These are phyloP conservation scores for Calliphora vomitoria DNA, from an alignment of 2,888 invertebrate genomes.

Conservation along the genomic window DNA sequence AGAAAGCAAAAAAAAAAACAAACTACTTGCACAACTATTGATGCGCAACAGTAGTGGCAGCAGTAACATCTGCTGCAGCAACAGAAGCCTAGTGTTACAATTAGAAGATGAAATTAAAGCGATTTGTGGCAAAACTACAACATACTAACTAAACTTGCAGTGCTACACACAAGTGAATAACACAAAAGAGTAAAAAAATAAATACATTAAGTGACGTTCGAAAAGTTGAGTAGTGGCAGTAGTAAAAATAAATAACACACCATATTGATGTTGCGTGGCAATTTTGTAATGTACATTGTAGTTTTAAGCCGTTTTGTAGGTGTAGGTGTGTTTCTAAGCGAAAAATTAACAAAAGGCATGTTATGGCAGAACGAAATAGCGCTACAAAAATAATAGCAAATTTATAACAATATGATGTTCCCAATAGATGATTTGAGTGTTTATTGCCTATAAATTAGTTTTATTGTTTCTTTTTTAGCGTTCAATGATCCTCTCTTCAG, in stretches of 20 bases:
- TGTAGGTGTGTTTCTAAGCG: not conserved
- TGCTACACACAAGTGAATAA: not conserved
- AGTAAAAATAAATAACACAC: not conserved
- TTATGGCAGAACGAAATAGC: too few relatives aligned
- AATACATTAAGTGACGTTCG: slow-evolving; percentile 13
- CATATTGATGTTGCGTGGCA: slow-evolving; percentile 16
- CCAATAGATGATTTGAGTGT: too few relatives aligned
- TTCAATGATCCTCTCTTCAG: too few relatives aligned
- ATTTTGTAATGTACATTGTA: not conserved
- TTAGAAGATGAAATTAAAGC: slow-evolving; percentile 82
- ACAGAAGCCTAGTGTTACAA: slow-evolving; percentile 74
- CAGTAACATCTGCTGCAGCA: slow-evolving; percentile 35
- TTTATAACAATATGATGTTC: too few relatives aligned
- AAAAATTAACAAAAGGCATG: too few relatives aligned
- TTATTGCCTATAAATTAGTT: too few relatives aligned
- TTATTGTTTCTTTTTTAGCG: too few relatives aligned
- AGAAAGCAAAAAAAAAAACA: slow-evolving; percentile 16
- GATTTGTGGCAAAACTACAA: slow-evolving; percentile 78
- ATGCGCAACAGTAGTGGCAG: slow-evolving; percentile 32
- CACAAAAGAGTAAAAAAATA: not conserved
- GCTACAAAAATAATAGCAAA: too few relatives aligned
- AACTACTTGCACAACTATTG: slow-evolving; percentile 34
- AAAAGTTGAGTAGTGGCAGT: slow-evolving; percentile 34
- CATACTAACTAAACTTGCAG: not conserved
- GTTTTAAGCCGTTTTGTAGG: not conserved